Conservation (phyloP, 2,888 invertebrate species). For the Lasiommata megera region DNA sequence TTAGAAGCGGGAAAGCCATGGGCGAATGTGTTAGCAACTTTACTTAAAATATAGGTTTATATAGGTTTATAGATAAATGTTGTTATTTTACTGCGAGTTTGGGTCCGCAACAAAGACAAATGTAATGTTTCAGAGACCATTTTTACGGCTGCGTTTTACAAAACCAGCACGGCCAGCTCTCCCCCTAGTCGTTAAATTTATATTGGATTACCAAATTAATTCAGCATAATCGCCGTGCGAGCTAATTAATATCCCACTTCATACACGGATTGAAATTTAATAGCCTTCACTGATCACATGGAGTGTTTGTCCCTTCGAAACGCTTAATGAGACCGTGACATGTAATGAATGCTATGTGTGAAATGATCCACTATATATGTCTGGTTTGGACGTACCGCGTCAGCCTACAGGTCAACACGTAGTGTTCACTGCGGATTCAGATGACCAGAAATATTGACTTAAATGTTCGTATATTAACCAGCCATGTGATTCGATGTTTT, state of each 20-base stretch:
- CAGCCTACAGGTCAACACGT: too few species aligned
- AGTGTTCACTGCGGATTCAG: too few species aligned
- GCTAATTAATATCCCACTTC: constrained; percentile 67
- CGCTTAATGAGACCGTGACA: constrained; percentile 21
- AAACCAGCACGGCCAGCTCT: constrained; percentile 32
- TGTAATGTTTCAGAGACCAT: constrained; percentile 13
- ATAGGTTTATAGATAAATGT: too few species aligned
- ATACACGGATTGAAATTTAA: constrained; percentile 64
- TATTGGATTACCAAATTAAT: constrained; percentile 74
- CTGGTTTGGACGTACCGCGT: too few species aligned
- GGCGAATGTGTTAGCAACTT: too few species aligned
- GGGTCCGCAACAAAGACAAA: neutral
- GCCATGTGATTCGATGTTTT: too few species aligned
- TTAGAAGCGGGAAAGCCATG: too few species aligned
- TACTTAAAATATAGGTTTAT: too few species aligned
- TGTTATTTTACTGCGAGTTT: too few species aligned
- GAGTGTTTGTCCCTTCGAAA: constrained; percentile 36
- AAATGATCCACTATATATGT: neutral
- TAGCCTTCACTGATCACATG: constrained; percentile 49
- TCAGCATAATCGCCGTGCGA: constrained; percentile 59
- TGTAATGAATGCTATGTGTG: neutral
- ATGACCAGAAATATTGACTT: too few species aligned
- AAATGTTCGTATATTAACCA: too few species aligned
- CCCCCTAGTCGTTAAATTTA: constrained; percentile 53
- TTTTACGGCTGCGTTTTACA: constrained; percentile 34